These are phyloP conservation scores for Ornithorhynchus anatinus DNA, from an alignment of 2,113 vertebrate genomes.

Conservation along the genomic window DNA sequence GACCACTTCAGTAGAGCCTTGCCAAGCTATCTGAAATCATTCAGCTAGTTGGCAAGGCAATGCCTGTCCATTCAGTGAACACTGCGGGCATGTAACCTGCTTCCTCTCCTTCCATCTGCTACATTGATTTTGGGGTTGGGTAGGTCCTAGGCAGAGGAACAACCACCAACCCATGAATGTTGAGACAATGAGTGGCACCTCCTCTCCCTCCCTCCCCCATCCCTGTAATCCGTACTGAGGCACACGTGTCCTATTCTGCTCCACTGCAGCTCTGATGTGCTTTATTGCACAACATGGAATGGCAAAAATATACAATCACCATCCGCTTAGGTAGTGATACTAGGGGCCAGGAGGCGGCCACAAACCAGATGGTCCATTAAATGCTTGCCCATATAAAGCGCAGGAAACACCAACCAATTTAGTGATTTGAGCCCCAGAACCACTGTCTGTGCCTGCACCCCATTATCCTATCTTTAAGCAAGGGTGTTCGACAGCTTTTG, in stretches of 20 bases:
- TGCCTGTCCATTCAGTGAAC: constrained; percentile 40
- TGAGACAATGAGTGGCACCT: constrained; percentile 30
- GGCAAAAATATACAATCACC: neutral
- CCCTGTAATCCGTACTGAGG: neutral
- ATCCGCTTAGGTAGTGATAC: neutral
- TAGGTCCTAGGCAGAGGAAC: constrained; percentile 22
- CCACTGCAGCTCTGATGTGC: constrained; percentile 5
- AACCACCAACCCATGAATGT: constrained; percentile 3
- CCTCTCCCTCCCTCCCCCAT: too few species aligned
- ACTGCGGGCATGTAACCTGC: constrained; percentile 57
- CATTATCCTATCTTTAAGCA: constrained; percentile 5
- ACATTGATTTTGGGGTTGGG: constrained; percentile 18
- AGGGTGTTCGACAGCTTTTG: constrained; percentile 18
- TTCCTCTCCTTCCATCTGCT: constrained; percentile 62
- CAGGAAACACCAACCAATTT: constrained; percentile 6
- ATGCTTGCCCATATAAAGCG: neutral
- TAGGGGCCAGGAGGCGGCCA: neutral
- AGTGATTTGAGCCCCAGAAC: constrained; percentile 1
- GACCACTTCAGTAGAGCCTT: constrained; percentile 24
- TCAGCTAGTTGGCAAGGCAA: constrained; percentile 48
- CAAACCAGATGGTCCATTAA: constrained; percentile 44
- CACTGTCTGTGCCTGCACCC: constrained; percentile 12
- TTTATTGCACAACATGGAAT: neutral
- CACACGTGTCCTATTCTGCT: constrained; percentile 1
- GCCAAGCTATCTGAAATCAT: constrained; percentile 47